Evolutionary conservation across 2,113 vertebrate species (phyloP).

Genomic region (Oceanodroma tethys): DNA sequence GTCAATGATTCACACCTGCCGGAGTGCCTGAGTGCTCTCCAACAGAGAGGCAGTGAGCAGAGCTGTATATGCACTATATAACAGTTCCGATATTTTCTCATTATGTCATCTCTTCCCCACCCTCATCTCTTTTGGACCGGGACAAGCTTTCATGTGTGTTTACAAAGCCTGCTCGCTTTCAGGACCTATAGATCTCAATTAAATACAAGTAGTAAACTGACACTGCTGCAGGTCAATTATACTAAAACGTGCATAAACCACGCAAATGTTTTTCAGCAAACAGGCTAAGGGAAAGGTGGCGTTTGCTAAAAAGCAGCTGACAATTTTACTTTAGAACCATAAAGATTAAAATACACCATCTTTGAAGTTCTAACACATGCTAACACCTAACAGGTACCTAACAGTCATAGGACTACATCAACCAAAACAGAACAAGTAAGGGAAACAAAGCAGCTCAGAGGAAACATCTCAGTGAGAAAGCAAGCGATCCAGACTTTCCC

Average conservation of each 20-base stretch:
- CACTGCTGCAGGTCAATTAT: not conserved
- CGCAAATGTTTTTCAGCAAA: not conserved
- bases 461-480: not conserved
- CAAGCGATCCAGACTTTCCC: not conserved
- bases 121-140: not conserved
- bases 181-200: not conserved
- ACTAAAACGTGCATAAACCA: not conserved
- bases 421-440: not conserved
- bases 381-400: not conserved
- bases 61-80: not conserved
- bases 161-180: not conserved
- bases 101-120: not conserved
- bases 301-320: not conserved
- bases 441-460: not conserved
- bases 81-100: not conserved
- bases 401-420: not conserved
- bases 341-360: not conserved
- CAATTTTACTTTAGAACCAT: not conserved
- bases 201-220: not conserved
- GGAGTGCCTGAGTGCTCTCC: not conserved
- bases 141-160: not conserved
- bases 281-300: not conserved
- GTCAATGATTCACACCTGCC: rapidly evolving
- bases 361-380: not conserved
- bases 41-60: not conserved